Conservation (phyloP, 92 coral and sea anemone genomes). For the Blastomussa wellsi region DNA sequence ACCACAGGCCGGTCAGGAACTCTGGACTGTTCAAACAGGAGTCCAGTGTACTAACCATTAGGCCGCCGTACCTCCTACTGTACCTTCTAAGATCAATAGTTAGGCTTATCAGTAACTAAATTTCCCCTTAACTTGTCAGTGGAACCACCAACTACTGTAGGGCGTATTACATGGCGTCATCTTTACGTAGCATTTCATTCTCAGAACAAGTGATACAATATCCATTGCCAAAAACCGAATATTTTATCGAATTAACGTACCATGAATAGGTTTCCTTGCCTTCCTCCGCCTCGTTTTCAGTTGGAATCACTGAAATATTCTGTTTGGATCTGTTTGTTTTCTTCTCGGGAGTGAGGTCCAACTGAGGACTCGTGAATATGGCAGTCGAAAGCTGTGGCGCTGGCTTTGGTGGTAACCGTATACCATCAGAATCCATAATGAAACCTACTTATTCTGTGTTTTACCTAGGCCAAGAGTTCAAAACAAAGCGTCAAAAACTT, state of each 20-base stretch:
- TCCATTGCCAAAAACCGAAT: too few relatives aligned
- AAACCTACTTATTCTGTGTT: background rate
- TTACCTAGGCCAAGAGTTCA: background rate
- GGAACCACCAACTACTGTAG: too few relatives aligned
- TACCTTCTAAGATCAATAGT: background rate
- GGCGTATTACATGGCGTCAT: too few relatives aligned
- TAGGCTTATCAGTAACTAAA: background rate
- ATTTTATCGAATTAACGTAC: background rate
- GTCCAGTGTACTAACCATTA: background rate
- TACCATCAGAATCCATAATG: constrained; percentile 61
- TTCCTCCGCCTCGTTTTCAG: constrained; percentile 1
- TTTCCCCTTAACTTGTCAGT: background rate
- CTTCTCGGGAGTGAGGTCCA: constrained; percentile 87
- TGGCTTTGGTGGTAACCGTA: constrained; percentile 75
- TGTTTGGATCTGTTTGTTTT: constrained; percentile 21
- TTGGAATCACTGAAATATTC: background rate
- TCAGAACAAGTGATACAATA: background rate
- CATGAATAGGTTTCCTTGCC: constrained; percentile 16
- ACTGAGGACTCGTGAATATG: constrained; percentile 53
- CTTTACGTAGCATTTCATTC: background rate
- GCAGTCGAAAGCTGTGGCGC: constrained; percentile 48
- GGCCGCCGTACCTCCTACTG: too few relatives aligned
- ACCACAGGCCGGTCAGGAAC: too few relatives aligned
- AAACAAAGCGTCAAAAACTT: background rate
- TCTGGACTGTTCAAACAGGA: too few relatives aligned